Base-by-base conservation (phyloP, 2,888 invertebrate genomes). In the Mactromeris polynyma region DNA sequence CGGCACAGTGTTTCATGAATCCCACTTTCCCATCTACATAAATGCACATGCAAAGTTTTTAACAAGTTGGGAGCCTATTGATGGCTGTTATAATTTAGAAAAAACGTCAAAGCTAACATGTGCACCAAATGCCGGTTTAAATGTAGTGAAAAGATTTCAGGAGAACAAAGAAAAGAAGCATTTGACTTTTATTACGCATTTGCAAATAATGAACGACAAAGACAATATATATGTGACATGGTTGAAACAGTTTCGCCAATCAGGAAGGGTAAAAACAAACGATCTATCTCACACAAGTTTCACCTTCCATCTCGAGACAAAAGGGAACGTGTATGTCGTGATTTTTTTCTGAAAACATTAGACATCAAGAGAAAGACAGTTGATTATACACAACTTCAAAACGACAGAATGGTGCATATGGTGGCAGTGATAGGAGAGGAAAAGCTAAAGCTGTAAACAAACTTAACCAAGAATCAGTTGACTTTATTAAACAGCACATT, bases 171-270 rank as follows among this genome's bases (percentile, higher is more conserved):
- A 26, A 21, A 89, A 77, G 69, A 54, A 31, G 89, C 89, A 54
- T 89, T 89, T 82, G 40, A 36, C 26, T 26, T 86, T 6, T 92
- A 89, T 42, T 89, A 89, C 58, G 82, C 19, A 58, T 84, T 90
- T 17, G 81, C 40, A 19, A 88, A 58, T 14, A 90, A 87, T 82
- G 89, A 91, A 73, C 51, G 90, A 14, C 89, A 92, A 42, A 38
- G 90, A n/a, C 77, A 82, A n/a, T 92, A 84, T 80, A 89, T 92
- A 79, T 86, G 90, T 85, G 85, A 90, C 17, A 83, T 87, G 80
- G 84, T 91, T 77, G 86, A 84, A 64, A 58, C 38, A 78, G 77
- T 36, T 21, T 21, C 78, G 17, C 77, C 85, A 33, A 54, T 21
- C 51, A 73, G 81, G 33, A 87, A 81, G 73, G 78, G 77, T 31